Evolutionary conservation across 2,888 invertebrate genomes (phyloP).

Genomic region (Stenodera caucasica): DNA sequence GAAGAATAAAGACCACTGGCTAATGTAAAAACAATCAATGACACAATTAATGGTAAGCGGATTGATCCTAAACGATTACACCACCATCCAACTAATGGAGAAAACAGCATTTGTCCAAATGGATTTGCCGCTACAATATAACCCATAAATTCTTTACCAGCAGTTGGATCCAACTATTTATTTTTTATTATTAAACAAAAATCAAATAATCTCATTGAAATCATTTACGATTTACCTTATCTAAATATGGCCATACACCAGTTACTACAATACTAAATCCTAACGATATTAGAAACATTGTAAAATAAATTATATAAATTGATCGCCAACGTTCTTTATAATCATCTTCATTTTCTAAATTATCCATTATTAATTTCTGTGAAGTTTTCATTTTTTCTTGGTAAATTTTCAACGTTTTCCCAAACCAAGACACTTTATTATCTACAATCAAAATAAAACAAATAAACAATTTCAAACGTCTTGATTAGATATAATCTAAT

Average conservation of each 20-base stretch:
- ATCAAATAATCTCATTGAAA: background rate
- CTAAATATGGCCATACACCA: constrained; percentile 86
- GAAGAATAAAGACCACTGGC: constrained; percentile 76
- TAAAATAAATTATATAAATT: constrained; percentile 81
- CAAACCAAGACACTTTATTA: constrained; percentile 27
- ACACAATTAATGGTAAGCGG: constrained; percentile 70
- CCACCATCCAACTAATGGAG: constrained; percentile 84
- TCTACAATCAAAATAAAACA: background rate
- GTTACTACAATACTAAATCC: constrained; percentile 87
- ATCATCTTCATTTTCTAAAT: constrained; percentile 69
- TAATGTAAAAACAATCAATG: constrained; percentile 70
- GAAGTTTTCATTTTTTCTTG: constrained; percentile 33
- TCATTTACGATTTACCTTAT: constrained; percentile 66
- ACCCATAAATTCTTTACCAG: constrained; percentile 82
- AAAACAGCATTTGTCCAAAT: constrained; percentile 83
- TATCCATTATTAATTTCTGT: constrained; percentile 32
- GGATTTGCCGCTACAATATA: constrained; percentile 85
- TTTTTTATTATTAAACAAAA: background rate
- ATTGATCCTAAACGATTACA: constrained; percentile 74
- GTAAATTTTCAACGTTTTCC: constrained; percentile 33
- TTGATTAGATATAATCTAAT: background rate
- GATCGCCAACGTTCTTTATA: constrained; percentile 75
- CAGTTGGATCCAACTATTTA: constrained; percentile 74
- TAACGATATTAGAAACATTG: constrained; percentile 86
- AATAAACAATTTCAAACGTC: background rate